These are phyloP conservation scores for Mus minutoides DNA, from an alignment of 2,797 vertebrate genomes.

Conservation along the genomic window DNA sequence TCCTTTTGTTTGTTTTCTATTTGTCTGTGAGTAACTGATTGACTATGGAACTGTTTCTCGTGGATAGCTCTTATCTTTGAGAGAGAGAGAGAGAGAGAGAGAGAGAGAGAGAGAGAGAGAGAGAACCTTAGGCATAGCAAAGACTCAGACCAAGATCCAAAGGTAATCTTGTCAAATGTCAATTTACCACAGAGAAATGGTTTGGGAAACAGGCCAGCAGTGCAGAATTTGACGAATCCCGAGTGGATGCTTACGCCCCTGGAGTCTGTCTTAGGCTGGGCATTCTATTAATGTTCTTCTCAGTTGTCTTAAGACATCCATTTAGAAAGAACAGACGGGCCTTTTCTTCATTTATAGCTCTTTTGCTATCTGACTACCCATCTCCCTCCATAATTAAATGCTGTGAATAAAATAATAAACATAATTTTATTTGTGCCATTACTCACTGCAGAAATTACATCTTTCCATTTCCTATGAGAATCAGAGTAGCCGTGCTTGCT, in stretches of 20 bases:
- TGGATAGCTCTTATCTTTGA: slow-evolving; percentile 85
- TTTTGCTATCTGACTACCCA: slow-evolving; percentile 73
- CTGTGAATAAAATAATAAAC: slow-evolving; percentile 78
- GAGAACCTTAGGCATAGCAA: slow-evolving; percentile 84
- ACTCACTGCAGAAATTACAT: slow-evolving; percentile 71
- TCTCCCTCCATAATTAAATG: slow-evolving; percentile 77
- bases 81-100: slow-evolving; percentile 62
- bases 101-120: slow-evolving; percentile 45
- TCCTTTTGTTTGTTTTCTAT: slow-evolving; percentile 66
- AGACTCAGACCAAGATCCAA: slow-evolving; percentile 86
- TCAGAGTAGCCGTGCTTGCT: not conserved
- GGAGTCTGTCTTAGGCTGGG: slow-evolving; percentile 73
- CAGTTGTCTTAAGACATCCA: slow-evolving; percentile 77
- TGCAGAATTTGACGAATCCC: slow-evolving; percentile 84
- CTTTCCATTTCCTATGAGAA: slow-evolving; percentile 70
- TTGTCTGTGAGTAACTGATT: slow-evolving; percentile 85
- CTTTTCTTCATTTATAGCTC: slow-evolving; percentile 68
- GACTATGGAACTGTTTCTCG: slow-evolving; percentile 83
- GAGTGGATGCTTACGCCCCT: slow-evolving; percentile 76
- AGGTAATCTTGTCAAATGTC: slow-evolving; percentile 88
- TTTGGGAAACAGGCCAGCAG: slow-evolving; percentile 85
- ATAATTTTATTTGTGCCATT: slow-evolving; percentile 74
- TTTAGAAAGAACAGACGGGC: slow-evolving; percentile 67
- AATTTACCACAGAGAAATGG: slow-evolving; percentile 84
- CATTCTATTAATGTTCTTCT: slow-evolving; percentile 65